phyloP scores from a whole-genome alignment of 2,113 vertebrate species.

The Sturnus vulgaris region DNA sequence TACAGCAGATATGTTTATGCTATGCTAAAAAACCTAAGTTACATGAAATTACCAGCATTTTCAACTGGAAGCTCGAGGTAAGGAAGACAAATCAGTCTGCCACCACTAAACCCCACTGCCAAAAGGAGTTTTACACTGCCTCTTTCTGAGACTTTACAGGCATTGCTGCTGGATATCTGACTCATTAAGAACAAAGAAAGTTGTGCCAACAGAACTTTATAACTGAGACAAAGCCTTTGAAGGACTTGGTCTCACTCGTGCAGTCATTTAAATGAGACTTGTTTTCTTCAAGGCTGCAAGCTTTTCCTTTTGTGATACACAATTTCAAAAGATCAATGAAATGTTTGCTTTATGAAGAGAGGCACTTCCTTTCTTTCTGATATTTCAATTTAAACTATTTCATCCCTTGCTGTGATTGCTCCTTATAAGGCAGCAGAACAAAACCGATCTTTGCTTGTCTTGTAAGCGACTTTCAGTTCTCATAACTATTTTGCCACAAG shows the following conservation, averaged over 20 bases:
- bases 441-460: slow-evolving; percentile 21
- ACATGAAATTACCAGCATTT: neutral
- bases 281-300: slow-evolving; percentile 11
- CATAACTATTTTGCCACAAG: neutral
- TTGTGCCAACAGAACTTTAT: neutral
- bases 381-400: slow-evolving; percentile 18
- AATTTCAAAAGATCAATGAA: neutral
- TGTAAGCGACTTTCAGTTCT: neutral
- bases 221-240: neutral
- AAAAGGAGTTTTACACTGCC: neutral
- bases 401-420: neutral
- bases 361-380: neutral
- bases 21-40: neutral
- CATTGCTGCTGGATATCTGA: neutral
- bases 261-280: neutral
- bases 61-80: neutral
- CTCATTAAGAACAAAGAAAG: neutral
- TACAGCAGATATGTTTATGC: neutral
- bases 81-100: neutral
- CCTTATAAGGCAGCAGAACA: neutral
- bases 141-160: neutral
- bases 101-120: neutral
- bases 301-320: slow-evolving; percentile 7
- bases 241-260: neutral
- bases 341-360: neutral